These are phyloP conservation scores for Spilarctia lutea DNA, from an alignment of 2,888 invertebrate species.

Conservation along the genomic window DNA sequence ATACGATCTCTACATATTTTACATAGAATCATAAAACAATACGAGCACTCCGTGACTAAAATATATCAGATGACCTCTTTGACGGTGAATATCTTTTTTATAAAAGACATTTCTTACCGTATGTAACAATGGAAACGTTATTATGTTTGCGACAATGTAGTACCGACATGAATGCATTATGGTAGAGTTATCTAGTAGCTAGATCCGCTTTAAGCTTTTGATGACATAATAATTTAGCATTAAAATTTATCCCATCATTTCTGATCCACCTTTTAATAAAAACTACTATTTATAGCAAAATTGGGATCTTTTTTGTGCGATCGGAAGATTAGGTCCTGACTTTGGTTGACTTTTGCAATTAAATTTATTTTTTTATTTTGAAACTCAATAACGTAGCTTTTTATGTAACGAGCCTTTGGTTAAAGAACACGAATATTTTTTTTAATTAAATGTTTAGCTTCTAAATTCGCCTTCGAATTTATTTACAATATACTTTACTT, in stretches of 20 bases:
- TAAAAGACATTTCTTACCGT: background rate
- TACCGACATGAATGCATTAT: conserved; percentile 7
- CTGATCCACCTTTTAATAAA: background rate
- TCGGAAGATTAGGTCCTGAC: background rate
- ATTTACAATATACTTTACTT: background rate
- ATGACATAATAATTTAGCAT: background rate
- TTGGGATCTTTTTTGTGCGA: background rate
- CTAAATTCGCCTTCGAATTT: background rate
- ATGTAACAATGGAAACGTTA: conserved; percentile 19
- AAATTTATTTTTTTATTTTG: background rate
- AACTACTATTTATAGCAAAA: background rate
- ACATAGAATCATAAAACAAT: background rate
- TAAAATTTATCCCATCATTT: background rate
- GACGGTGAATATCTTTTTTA: background rate
- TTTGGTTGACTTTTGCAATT: background rate
- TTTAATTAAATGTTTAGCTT: background rate
- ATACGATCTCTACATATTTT: background rate
- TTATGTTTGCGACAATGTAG: conserved; percentile 19
- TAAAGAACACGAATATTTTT: background rate
- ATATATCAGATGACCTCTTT: background rate
- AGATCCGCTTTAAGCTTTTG: background rate
- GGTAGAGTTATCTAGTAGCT: background rate
- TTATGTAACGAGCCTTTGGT: background rate
- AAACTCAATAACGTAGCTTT: background rate
- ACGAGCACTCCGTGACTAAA: background rate